Base-by-base conservation (phyloP, 2,888 invertebrate species). In the Cephus rjabovi region DNA sequence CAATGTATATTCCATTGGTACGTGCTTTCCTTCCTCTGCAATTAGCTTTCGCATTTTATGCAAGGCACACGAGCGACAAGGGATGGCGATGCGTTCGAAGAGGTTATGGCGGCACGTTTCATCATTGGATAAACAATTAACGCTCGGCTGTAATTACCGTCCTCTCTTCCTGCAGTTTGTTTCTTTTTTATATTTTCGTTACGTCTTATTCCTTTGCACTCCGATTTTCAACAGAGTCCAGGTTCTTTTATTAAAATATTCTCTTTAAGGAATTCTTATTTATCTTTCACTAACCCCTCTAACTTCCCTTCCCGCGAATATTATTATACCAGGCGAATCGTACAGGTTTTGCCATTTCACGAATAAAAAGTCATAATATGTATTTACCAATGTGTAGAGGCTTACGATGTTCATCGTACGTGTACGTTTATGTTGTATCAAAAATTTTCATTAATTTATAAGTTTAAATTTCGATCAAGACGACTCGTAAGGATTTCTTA, bases 91-190 rank as follows among this genome's bases (percentile, higher is more conserved):
- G 12, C 35, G 35, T 35, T 35, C 12, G 35, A 35, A 12, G 35
- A 35, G 35, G 35, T 35, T 35, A 35, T 35, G 35, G 35, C 35
- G 83, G 84, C 80, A 75, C 79, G 81, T 83, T 83, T 84, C 81
- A 81, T 83, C 84, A 77, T 85, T 78, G 81, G 81, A 71, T 83
- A 81, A 83, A 85, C 86, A 85, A 86, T 86, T 86, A 86, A 85
- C 84, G 84, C 81, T 80, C 81, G 83, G 80, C 86, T 81, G 85
- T 83, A 86, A 86, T 86, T 86, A 86, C 83, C 31, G 56, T 23
- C 1, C 56, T 56, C 56, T 56, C 56, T 56, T 56, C 56, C 56
- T 56, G 56, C 23, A 9, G 9, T 56, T 23, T 23, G 23, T 9
- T 23, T 56, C 56, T 56, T 9, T 56, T 6, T 15, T 40, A 6